phyloP scores from a whole-genome alignment of 2,888 invertebrate genomes.

The Meganola albula region DNA sequence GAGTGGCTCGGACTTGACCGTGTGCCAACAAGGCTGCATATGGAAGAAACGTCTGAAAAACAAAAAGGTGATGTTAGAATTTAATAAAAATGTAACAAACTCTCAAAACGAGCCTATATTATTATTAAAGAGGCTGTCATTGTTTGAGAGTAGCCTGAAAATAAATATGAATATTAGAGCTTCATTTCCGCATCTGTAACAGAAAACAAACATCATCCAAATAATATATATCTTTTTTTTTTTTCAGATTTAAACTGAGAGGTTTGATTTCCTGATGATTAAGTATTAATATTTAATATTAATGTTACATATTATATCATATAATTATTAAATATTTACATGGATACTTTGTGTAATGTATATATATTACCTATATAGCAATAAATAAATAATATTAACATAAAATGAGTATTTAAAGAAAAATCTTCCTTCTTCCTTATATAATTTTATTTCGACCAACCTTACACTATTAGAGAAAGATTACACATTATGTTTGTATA shows the following conservation, averaged over 20 bases:
- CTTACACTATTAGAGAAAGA: conserved; percentile 38
- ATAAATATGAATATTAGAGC: conserved; percentile 53
- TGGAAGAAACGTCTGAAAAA: conserved; percentile 75
- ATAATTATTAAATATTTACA: conserved; percentile 36
- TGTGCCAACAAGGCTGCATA: conserved; percentile 80
- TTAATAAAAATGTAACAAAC: conserved; percentile 47
- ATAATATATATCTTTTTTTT: conserved; percentile 50
- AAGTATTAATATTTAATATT: conserved; percentile 29
- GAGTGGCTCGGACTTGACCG: conserved; percentile 81
- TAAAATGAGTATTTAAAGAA: conserved; percentile 40
- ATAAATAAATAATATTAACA: conserved; percentile 41
- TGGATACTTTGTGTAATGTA: conserved; percentile 33
- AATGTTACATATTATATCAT: conserved; percentile 37
- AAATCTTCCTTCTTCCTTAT: conserved; percentile 58
- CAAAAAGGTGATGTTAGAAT: conserved; percentile 71
- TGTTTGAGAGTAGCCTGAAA: conserved; percentile 65
- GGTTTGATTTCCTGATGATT: conserved; percentile 34
- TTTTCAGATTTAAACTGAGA: conserved; percentile 62
- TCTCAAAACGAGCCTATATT: conserved; percentile 53
- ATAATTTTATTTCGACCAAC: conserved; percentile 47
- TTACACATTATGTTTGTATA: conserved; percentile 21
- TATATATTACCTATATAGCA: conserved; percentile 28
- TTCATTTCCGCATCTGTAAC: conserved; percentile 70
- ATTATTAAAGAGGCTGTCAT: too few relatives aligned
- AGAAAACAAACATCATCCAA: conserved; percentile 65